Base-by-base conservation (phyloP, 2,888 invertebrate genomes). In the Apoda limacodes region DNA sequence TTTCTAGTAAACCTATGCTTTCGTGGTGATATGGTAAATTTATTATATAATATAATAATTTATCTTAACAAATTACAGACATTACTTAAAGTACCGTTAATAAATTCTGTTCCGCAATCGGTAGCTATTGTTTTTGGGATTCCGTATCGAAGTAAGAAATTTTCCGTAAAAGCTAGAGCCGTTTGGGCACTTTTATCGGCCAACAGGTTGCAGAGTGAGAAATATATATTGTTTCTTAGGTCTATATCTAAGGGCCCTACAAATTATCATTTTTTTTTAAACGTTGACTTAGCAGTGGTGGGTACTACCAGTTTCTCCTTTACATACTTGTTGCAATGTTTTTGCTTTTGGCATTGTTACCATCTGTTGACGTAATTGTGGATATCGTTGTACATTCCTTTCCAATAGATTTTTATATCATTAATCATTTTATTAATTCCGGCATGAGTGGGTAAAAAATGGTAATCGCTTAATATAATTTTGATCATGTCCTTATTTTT, bases 41-140 rank as follows among this genome's bases (percentile, higher is more conserved):
- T n/a, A n/a, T n/a, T n/a, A n/a, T n/a, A n/a, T n/a, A n/a, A n/a
- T n/a, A n/a, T n/a, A n/a, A n/a, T n/a, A n/a, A n/a, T n/a, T n/a
- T n/a, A n/a, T n/a, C n/a, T n/a, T n/a, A n/a, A 42, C 25, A 5
- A 39, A 15, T 22, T 27, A 35, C 31, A 37, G 35, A 42, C 35
- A 33, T 42, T 32, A 5, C 14, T 19, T 26, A 42, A 30, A 2
- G 32, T 35, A n/a, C 13, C 26, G 2, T 35, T 37, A 10, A 39
- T 32, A 14, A 39, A 37, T 25, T 42, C 37, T 4, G 34, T 34
- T n/a, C 35, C n/a, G n/a, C n/a, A n/a, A n/a, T n/a, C n/a, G n/a
- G n/a, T n/a, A n/a, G n/a, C n/a, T n/a, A n/a, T n/a, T n/a, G n/a
- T n/a, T n/a, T n/a, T n/a, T n/a, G n/a, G n/a, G n/a, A n/a, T n/a